Base-by-base conservation (phyloP, 2,797 vertebrate genomes). In the Acestrorhynchus altus region DNA sequence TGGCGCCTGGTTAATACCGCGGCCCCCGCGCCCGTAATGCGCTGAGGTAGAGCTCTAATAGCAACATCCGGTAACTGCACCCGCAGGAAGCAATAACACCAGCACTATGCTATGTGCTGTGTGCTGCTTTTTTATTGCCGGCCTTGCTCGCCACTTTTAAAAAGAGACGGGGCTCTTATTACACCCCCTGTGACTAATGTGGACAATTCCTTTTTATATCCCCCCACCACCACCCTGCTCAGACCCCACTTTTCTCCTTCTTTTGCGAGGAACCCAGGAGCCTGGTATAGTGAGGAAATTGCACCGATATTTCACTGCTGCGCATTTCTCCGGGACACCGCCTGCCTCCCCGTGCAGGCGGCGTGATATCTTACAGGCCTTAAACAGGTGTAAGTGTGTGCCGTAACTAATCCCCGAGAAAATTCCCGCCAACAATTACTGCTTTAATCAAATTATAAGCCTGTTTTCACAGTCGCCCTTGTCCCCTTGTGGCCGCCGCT, bases 61-160 rank as follows among this genome's bases (percentile, higher is more conserved):
- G 88, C 87, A 73, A 79, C 51, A 4, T 78, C 76, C 78, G 84
- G 67, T 90, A 89, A 92, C 78, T 88, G 83, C 82, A 80, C 87
- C 90, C 72, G 24, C 84, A 88, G 88, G 91, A 92, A 87, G 83
- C 84, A 91, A 91, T 92, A 92, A 91, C 86, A 26, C 82, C 77
- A 80, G 83, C 84, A 75, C 81, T 76, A 67, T 86, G 83, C 83
- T 83, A 10, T 59, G 61, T 51, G 3, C 72, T 66, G 44, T 57
- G 51, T 56, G 18, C 22, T 12, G 22, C 24, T 65, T 6, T 49
- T 72, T 54, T 77, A 77, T 69, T 75, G 72, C 71, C 1, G 12
- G 42, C 66, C 64, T 56, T 40, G 63, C 72, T 78, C 67, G 47
- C 72, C 61, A 47, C 69, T 59, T 60, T 65, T 81, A 77, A 63